A percentile compares a stretch with the other conserved stretches of the same genome.
These are phyloP conservation scores for Hybognathus amarus DNA, from an alignment of 2,797 vertebrate species.

Conservation along the genomic window DNA sequence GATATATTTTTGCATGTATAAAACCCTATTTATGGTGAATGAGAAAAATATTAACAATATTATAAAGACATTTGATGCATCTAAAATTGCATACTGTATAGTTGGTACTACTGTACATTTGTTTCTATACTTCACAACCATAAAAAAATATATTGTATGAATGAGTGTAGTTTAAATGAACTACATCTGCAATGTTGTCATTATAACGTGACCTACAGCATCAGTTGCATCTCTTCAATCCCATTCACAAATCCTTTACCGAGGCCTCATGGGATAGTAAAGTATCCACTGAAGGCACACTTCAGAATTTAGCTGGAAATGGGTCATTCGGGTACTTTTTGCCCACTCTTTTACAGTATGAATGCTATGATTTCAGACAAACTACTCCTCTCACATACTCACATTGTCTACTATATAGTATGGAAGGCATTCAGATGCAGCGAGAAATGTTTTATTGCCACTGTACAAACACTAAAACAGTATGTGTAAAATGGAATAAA, in stretches of 20 bases:
- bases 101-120: background rate
- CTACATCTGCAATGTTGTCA: background rate
- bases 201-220: background rate
- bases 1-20: background rate
- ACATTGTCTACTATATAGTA: background rate
- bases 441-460: background rate
- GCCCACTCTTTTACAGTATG: background rate
- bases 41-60: background rate
- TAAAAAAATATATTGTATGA: background rate
- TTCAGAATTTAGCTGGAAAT: background rate
- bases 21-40: background rate
- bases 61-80: background rate
- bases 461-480: background rate
- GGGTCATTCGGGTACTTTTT: background rate
- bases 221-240: background rate
- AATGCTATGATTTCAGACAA: background rate
- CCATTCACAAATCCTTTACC: background rate
- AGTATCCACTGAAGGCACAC: background rate
- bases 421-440: background rate
- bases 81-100: background rate
- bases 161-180: background rate
- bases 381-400: background rate
- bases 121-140: background rate
- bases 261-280: background rate
- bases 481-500: background rate